Evolutionary conservation across 1,140 invertebrate species (phyloP), one percentile per base, ranked within the genome.

Genomic region (Branchinecta lynchi): DNA sequence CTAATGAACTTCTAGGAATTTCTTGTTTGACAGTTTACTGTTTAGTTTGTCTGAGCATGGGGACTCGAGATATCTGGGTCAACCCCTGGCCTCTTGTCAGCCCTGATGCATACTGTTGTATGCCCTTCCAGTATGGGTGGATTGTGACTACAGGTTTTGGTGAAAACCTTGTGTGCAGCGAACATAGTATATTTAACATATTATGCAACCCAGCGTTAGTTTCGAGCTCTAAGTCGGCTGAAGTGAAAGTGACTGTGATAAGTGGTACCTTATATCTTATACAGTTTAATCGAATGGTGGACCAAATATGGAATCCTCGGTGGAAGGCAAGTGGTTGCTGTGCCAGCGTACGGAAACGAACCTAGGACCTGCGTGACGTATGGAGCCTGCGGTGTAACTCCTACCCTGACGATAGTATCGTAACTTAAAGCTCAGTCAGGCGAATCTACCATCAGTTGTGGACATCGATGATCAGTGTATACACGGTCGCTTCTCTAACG

Each of bases 71-170:
- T 20, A 20, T 20, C 51, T 60, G 3, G 51, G 12, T 60, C 51
- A 60, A 3, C 51, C 51, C 51, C 51, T 32, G 32, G 32, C 32
- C 32, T 32, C 32, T 32, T 32, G 51, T 60, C 17, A 60, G 51
- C 51, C 51, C 17, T 60, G 51, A 60, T 60, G 51, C 51, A 60
- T 60, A 60, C 51, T 20, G 51, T 60, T 60, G 51, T 60, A 60
- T 60, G 51, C 51, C 17, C 51, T 60, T 60, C 51, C 51, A 60
- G 32, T 32, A 32, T 32, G 32, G 51, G 51, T 60, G 51, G 17
- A 15, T 60, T 60, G 51, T 60, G 51, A 60, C 51, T 60, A 15
- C 12, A 60, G 51, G 51, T 60, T 60, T 60, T 60, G 51, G 51
- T 60, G 51, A 60, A 60, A 60, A 60, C 51, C 51, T 12, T 60